These are phyloP conservation scores for Zoanthus solanderi DNA, from an alignment of 92 coral and sea anemone genomes.

Conservation along the genomic window DNA sequence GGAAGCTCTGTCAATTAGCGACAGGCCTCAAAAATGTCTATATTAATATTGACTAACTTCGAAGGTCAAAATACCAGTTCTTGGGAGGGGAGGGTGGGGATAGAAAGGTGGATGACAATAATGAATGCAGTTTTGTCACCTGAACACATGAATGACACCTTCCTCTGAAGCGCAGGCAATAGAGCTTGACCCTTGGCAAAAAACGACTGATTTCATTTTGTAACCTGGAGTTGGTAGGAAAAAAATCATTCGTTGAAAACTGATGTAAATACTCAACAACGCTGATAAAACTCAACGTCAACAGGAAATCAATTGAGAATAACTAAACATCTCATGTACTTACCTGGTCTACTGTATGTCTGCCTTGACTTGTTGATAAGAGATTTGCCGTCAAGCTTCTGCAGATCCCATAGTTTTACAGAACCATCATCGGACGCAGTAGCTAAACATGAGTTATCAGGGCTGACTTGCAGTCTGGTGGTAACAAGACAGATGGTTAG, in stretches of 20 bases:
- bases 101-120: not conserved
- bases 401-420: constrained; percentile 96
- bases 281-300: not conserved
- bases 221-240: constrained; percentile 58
- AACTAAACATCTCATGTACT: not conserved
- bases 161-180: constrained; percentile 96
- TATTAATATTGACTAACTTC: not conserved
- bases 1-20: no score
- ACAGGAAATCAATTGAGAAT: not conserved
- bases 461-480: constrained; percentile 84
- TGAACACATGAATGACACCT: constrained; percentile 84
- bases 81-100: no score
- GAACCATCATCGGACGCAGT: constrained; percentile 98
- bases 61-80: not conserved
- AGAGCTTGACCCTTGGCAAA: constrained; percentile 92
- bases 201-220: constrained; percentile 88
- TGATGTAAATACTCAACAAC: not conserved
- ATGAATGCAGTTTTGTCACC: constrained; percentile 51
- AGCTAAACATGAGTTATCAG: constrained; percentile 83
- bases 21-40: no score
- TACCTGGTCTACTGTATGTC: constrained; percentile 85
- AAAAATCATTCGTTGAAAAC: no score
- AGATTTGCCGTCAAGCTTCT: constrained; percentile 90
- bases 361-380: constrained; percentile 91
- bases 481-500: not conserved